Base-by-base conservation (phyloP, 2,797 vertebrate genomes). In the Holocentrus rufus region DNA sequence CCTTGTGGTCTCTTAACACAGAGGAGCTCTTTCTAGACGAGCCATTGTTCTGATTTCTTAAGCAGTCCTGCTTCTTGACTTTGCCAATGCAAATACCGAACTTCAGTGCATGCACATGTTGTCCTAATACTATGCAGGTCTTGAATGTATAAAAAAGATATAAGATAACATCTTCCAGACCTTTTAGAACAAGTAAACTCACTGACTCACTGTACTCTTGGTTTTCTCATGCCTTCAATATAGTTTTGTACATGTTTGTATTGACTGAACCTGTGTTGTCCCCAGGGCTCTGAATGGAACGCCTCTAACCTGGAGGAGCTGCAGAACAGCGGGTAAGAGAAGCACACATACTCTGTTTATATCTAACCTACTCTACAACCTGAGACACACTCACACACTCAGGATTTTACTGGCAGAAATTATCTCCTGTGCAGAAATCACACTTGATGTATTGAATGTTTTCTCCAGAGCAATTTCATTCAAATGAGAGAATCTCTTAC, bases 241-340 rank as follows among this genome's bases (percentile, higher is more conserved):
- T 44, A 15, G 55, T 17, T 27, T 8, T 64, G 44, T 20, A 18
- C 13, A 9, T 62, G 5, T 58, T 25, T 53, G 57, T 42, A 25
- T 60, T 74, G 23, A 85, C 42, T 55, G 18, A 10, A 6, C 13
- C 3, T 58, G 11, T 89, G 83, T 79, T 69, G 74, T 90, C 71
- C 86, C 0, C 85, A 99, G 98, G 98, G 98, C 72, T 99, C 98
- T 0, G 98, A 99, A 80, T 99, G 98, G 98, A 99, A 99, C 0
- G 98, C 98, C 42, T 99, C 97, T 25, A 99, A 99, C 85, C 90
- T 98, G 81, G 98, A 99, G 80, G 98, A 99, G 89, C 93, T 99
- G 83, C 98, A 99, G 91, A 97, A 94, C 90, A 95, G 97, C 85
- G 98, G 98, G 98, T 99, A 91, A 95, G 97, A 85, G 14, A 27